Evolutionary conservation across 2,888 invertebrate genomes (phyloP).

Genomic region (Trichogramma evanescens): DNA sequence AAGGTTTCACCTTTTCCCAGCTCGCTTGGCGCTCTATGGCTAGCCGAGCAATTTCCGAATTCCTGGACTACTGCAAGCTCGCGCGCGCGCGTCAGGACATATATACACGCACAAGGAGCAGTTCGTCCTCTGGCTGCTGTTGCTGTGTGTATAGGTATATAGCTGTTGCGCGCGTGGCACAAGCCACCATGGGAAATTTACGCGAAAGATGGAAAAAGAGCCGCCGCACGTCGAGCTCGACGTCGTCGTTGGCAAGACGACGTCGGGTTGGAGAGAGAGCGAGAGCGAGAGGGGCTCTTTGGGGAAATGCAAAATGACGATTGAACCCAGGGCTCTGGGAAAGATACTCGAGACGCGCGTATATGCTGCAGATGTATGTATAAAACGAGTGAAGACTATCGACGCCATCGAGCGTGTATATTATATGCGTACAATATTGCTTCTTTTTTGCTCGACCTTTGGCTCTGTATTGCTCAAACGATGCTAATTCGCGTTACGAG

Average conservation of each 20-base stretch:
- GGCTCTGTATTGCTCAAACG: too few relatives aligned
- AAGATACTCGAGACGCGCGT: too few relatives aligned
- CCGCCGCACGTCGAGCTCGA: too few relatives aligned
- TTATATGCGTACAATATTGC: not conserved
- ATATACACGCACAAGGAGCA: too few relatives aligned
- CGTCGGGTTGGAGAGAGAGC: not conserved
- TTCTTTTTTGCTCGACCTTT: not conserved
- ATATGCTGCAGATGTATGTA: too few relatives aligned
- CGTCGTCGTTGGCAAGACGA: too few relatives aligned
- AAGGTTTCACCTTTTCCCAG: too few relatives aligned
- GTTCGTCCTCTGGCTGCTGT: too few relatives aligned
- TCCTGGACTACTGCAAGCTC: constrained; percentile 3
- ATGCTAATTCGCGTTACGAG: too few relatives aligned
- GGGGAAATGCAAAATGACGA: constrained; percentile 20
- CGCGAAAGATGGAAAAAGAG: not conserved
- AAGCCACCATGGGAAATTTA: constrained; percentile 19
- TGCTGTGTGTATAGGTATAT: too few relatives aligned
- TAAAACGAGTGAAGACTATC: too few relatives aligned
- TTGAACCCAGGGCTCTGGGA: not conserved
- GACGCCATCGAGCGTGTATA: not conserved
- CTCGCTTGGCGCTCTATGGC: not conserved
- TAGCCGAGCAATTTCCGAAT: constrained; percentile 18
- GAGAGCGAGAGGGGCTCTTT: not conserved
- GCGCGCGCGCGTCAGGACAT: too few relatives aligned
- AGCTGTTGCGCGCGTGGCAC: not conserved